Conservation (phyloP, 2,888 invertebrate genomes). For the Micropterix aruncella region DNA sequence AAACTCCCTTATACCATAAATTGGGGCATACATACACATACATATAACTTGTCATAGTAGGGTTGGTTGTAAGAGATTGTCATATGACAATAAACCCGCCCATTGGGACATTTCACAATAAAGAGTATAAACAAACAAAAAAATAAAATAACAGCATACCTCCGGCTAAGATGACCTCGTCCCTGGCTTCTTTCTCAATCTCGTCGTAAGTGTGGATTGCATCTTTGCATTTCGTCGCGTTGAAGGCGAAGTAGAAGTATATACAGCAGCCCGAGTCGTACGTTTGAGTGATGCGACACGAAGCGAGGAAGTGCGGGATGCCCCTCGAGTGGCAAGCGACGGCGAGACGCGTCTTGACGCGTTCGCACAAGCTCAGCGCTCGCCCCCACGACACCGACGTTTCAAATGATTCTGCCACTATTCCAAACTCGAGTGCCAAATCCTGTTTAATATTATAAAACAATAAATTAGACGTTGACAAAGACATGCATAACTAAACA, state of each 20-base stretch:
- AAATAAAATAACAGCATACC: conserved; percentile 35
- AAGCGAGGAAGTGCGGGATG: conserved; percentile 51
- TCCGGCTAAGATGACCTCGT: conserved; percentile 82
- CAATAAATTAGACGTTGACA: too few relatives aligned
- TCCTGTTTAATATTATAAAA: too few relatives aligned
- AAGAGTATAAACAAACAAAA: too few relatives aligned
- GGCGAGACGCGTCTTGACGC: conserved; percentile 73
- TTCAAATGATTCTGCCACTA: conserved; percentile 95
- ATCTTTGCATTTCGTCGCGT: conserved; percentile 42
- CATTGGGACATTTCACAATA: too few relatives aligned
- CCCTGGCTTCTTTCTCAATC: conserved; percentile 77
- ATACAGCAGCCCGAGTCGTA: conserved; percentile 96
- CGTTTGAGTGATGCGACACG: conserved; percentile 86
- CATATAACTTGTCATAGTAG: too few relatives aligned
- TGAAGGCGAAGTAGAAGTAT: conserved; percentile 88
- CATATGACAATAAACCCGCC: too few relatives aligned
- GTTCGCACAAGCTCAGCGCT: conserved; percentile 65
- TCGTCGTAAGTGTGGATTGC: conserved; percentile 72
- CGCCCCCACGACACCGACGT: conserved; percentile 97
- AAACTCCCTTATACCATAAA: too few relatives aligned
- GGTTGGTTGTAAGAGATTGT: too few relatives aligned
- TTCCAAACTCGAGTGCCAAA: conserved; percentile 71
- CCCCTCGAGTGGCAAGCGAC: conserved; percentile 43
- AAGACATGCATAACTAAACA: background rate
- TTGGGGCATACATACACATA: too few relatives aligned